Evolutionary conservation across 2,113 vertebrate genomes (phyloP).

Genomic region (Pachycephala philippinensis): DNA sequence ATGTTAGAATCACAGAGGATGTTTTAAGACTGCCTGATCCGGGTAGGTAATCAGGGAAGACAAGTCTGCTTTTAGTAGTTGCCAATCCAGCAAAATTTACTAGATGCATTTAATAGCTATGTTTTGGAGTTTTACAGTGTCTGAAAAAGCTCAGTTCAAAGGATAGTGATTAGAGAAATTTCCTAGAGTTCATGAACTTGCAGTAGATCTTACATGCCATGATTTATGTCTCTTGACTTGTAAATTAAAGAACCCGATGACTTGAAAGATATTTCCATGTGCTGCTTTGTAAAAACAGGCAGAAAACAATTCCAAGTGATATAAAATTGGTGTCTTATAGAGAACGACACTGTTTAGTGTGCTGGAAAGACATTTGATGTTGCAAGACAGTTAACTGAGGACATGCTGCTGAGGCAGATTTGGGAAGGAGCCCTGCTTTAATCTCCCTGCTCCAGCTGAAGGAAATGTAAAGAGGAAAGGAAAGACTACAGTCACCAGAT

Average conservation of each 20-base stretch:
- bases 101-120: not conserved
- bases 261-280: conserved; percentile 6
- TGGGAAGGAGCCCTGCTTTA: not conserved
- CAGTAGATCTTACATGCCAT: not conserved
- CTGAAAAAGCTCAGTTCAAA: conserved; percentile 47
- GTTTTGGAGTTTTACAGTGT: conserved; percentile 20
- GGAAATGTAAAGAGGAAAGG: not conserved
- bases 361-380: not conserved
- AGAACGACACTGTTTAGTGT: not conserved
- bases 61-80: conserved; percentile 18
- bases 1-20: not conserved
- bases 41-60: conserved; percentile 2
- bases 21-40: not conserved
- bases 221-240: conserved; percentile 31
- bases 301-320: conserved; percentile 10
- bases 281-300: not conserved
- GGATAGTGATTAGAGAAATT: conserved; percentile 12
- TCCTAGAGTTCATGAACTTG: conserved; percentile 38
- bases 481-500: not conserved
- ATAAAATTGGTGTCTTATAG: not conserved
- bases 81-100: conserved; percentile 39
- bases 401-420: not conserved
- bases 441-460: not conserved
- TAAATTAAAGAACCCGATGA: not conserved
- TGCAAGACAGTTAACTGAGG: conserved; percentile 4